A percentile compares a stretch with the other conserved stretches of the same genome.
Conservation (phyloP, 2,888 invertebrate genomes). For the Mesorhabditis belari region DNA sequence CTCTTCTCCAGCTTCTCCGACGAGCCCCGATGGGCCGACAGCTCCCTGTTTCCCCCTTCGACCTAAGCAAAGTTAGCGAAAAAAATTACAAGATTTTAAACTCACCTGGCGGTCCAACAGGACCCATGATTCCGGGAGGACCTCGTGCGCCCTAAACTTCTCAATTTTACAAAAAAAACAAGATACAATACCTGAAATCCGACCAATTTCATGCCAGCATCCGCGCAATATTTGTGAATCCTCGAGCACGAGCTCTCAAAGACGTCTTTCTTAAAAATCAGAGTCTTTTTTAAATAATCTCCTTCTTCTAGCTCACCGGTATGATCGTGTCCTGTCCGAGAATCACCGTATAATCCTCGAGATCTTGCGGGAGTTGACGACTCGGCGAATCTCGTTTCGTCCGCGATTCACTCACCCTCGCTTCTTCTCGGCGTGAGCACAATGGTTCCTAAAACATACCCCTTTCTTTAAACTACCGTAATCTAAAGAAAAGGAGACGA, state of each 20-base stretch:
- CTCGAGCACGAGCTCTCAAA: conserved; percentile 46
- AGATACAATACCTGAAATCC: too few species aligned
- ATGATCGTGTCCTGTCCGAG: conserved; percentile 51
- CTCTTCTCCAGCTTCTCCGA: conserved; percentile 39
- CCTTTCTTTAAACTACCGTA: background rate
- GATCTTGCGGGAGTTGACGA: conserved; percentile 25
- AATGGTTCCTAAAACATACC: background rate
- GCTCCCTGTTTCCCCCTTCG: conserved; percentile 34
- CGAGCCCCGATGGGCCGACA: conserved; percentile 34
- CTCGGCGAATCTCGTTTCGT: background rate
- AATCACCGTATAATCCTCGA: conserved; percentile 46
- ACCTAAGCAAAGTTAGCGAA: conserved; percentile 8
- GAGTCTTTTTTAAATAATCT: background rate
- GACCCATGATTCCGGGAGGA: background rate
- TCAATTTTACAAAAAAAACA: too few species aligned
- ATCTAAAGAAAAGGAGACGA: background rate
- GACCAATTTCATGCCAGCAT: conserved; percentile 37
- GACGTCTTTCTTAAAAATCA: conserved; percentile 30
- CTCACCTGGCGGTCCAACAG: conserved; percentile 40
- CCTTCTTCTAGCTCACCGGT: conserved; percentile 23
- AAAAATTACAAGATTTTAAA: background rate
- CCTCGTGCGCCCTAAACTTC: conserved; percentile 21
- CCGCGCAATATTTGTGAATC: conserved; percentile 48
- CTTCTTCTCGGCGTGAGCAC: background rate
- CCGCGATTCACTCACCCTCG: background rate